These are phyloP conservation scores for Aphelenchoides avenae DNA, from an alignment of 1,140 invertebrate genomes.

Conservation along the genomic window DNA sequence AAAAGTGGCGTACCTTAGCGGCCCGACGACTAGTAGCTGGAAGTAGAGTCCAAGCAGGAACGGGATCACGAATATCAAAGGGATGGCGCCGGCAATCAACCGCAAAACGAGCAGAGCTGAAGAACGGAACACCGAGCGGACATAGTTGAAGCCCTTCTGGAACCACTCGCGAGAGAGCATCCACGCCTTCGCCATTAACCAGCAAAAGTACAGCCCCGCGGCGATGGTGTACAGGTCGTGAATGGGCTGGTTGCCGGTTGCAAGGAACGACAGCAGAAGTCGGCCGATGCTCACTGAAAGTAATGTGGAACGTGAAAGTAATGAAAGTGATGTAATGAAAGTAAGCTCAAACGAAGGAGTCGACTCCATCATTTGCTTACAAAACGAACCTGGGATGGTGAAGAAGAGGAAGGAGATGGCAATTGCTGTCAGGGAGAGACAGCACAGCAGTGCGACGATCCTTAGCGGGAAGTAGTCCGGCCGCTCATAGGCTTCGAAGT, in stretches of 20 bases:
- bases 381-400: slow-evolving; percentile 72
- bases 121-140: slow-evolving; percentile 60
- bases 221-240: slow-evolving; percentile 94
- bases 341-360: too few species aligned
- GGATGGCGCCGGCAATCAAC: slow-evolving; percentile 68
- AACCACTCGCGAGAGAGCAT: slow-evolving; percentile 78
- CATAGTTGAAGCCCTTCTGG: slow-evolving; percentile 75
- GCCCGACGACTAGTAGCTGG: slow-evolving; percentile 80
- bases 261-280: slow-evolving; percentile 26
- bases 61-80: slow-evolving; percentile 83
- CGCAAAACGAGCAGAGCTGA: slow-evolving; percentile 61
- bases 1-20: slow-evolving; percentile 80
- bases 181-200: slow-evolving; percentile 74
- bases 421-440: slow-evolving; percentile 79
- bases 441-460: slow-evolving; percentile 70
- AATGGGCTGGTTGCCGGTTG: slow-evolving; percentile 62
- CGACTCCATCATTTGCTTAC: slow-evolving; percentile 26
- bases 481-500: slow-evolving; percentile 43
- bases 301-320: slow-evolving; percentile 7
- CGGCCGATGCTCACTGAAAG: slow-evolving; percentile 54
- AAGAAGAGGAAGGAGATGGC: slow-evolving; percentile 75
- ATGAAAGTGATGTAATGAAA: slow-evolving; percentile 28
- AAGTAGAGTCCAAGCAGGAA: slow-evolving; percentile 73
- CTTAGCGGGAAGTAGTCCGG: slow-evolving; percentile 72
- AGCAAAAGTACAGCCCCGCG: slow-evolving; percentile 86